Evolutionary conservation across 2,797 vertebrate genomes (phyloP).

Genomic region (Ceyx erithaca): DNA sequence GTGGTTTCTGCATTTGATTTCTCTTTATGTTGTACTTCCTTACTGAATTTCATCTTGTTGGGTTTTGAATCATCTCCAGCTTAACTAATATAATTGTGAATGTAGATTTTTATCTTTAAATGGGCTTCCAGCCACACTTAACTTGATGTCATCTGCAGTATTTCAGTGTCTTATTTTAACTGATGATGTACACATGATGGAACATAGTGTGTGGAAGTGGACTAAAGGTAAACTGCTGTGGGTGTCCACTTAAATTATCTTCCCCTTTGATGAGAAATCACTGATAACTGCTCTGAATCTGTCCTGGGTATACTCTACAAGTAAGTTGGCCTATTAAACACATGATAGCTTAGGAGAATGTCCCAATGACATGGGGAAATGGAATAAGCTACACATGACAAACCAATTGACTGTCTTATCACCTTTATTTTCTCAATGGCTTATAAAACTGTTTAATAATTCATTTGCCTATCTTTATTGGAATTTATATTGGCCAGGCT

Average conservation of each 20-base stretch:
- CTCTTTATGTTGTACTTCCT: not conserved
- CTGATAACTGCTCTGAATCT: not conserved
- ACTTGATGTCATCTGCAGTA: not conserved
- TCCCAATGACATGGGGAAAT: not conserved
- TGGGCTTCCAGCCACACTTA: not conserved
- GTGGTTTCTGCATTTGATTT: not conserved
- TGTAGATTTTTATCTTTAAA: not conserved
- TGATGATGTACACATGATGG: too few species aligned
- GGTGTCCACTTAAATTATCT: not conserved
- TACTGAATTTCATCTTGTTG: not conserved
- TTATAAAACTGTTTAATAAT: not conserved
- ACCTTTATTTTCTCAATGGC: not conserved
- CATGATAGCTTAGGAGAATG: not conserved
- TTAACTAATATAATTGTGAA: not conserved
- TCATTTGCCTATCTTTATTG: not conserved
- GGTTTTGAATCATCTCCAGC: not conserved
- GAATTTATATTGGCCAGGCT: not conserved
- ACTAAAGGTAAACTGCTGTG: not conserved
- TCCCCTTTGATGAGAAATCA: not conserved
- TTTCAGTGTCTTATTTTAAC: not conserved
- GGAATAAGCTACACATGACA: not conserved
- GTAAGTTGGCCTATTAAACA: not conserved
- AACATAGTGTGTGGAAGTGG: not conserved
- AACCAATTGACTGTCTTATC: not conserved
- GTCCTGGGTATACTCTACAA: not conserved